phyloP scores from a whole-genome alignment of 2,113 vertebrate genomes.

The Myrmophylax atrothorax region DNA sequence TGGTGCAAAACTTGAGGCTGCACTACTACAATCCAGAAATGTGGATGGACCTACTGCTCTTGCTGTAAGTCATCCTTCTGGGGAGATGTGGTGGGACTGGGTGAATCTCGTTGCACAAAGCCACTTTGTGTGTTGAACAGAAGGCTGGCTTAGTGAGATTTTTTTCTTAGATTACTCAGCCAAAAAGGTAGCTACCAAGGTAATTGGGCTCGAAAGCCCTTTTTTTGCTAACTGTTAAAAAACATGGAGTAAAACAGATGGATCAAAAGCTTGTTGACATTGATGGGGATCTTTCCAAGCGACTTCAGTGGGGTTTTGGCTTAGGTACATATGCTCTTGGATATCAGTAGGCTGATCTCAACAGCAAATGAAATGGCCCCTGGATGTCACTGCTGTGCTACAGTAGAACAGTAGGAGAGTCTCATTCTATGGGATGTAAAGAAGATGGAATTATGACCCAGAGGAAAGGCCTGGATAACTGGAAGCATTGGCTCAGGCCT shows the following conservation, averaged over 20 bases:
- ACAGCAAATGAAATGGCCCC: conserved; percentile 58
- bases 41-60: not conserved
- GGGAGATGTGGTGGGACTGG: not conserved
- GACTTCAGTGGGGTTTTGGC: conserved; percentile 19
- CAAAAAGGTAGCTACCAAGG: conserved; percentile 18
- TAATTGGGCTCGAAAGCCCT: not conserved
- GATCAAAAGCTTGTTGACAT: conserved; percentile 23
- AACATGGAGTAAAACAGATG: conserved; percentile 31
- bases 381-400: conserved; percentile 68
- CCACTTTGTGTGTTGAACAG: not conserved
- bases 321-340: not conserved
- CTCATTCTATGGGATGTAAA: conserved; percentile 45
- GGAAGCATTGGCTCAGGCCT: conserved; percentile 29
- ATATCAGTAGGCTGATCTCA: conserved; percentile 51
- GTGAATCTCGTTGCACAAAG: not conserved
- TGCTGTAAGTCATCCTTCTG: fast-evolving
- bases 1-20: not conserved
- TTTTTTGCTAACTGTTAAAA: not conserved
- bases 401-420: conserved; percentile 17
- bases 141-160: not conserved
- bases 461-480: conserved; percentile 25
- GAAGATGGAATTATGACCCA: conserved; percentile 47
- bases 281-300: conserved; percentile 19
- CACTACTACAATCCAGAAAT: not conserved
- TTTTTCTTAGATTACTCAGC: not conserved